These are phyloP conservation scores for Pseudomyrmex dendroicus DNA, from an alignment of 1,140 invertebrate genomes.

Conservation along the genomic window DNA sequence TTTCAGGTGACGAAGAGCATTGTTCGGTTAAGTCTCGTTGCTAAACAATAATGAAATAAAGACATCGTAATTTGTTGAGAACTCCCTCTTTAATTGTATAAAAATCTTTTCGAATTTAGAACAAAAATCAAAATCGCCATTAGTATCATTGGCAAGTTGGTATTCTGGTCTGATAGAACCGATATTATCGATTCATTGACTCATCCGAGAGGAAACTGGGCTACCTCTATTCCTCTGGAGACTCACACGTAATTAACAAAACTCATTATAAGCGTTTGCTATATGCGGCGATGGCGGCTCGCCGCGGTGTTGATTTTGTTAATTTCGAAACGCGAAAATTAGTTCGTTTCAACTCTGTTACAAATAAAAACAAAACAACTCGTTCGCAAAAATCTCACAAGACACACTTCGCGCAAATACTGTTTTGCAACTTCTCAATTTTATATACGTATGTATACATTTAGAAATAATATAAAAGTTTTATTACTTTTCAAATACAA, in stretches of 20 bases:
- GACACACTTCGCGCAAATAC: not conserved
- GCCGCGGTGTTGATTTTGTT: constrained; percentile 47
- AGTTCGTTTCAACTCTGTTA: constrained; percentile 22
- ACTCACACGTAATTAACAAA: constrained; percentile 74
- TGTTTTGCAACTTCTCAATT: not conserved
- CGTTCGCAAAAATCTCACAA: not conserved
- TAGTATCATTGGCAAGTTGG: constrained; percentile 39
- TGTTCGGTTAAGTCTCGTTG: constrained; percentile 31
- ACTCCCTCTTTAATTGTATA: no score
- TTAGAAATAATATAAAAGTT: not conserved
- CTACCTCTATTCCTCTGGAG: constrained; percentile 43
- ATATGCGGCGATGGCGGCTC: constrained; percentile 32
- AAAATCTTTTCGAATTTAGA: no score
- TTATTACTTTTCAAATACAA: no score
- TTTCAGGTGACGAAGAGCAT: not conserved
- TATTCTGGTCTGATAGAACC: constrained; percentile 62
- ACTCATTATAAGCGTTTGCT: constrained; percentile 75
- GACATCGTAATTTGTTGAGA: not conserved
- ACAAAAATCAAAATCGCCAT: constrained; percentile 27
- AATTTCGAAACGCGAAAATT: constrained; percentile 38
- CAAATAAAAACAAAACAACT: constrained; percentile 12
- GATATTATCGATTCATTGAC: constrained; percentile 66
- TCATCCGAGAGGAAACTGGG: constrained; percentile 41
- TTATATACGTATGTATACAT: not conserved
- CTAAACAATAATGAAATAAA: constrained; percentile 2